phyloP scores from a whole-genome alignment of 2,888 invertebrate genomes.

The Oscheius sp. region DNA sequence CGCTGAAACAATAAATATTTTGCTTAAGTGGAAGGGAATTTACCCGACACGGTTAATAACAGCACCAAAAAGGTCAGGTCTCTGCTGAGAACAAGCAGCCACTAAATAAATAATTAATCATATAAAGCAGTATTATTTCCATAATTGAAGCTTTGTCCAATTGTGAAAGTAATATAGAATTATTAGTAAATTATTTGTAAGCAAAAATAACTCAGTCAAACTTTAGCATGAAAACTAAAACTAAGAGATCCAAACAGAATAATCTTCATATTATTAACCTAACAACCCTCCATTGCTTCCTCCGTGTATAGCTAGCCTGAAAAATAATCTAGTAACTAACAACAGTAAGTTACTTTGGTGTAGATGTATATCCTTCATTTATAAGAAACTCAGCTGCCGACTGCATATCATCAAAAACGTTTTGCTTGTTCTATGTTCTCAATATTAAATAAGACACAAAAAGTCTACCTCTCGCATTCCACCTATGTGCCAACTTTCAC shows the following conservation, averaged over 20 bases:
- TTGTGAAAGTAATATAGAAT: no score
- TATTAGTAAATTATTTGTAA: no score
- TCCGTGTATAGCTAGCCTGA: slow-evolving; percentile 84
- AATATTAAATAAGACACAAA: no score
- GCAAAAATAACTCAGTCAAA: no score
- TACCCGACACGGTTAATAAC: slow-evolving; percentile 93
- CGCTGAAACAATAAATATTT: slow-evolving; percentile 75
- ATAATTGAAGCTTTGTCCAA: no score
- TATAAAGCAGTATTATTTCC: no score
- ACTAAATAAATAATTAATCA: no score
- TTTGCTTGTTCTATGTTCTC: slow-evolving; percentile 92
- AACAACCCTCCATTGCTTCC: slow-evolving; percentile 96
- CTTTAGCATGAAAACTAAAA: no score
- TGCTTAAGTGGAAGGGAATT: no score
- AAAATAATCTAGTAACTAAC: slow-evolving; percentile 16
- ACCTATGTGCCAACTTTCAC: slow-evolving; percentile 91
- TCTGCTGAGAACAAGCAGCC: slow-evolving; percentile 91
- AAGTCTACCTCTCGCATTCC: no score
- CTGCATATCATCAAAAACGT: slow-evolving; percentile 95
- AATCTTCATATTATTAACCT: no score
- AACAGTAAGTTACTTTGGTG: slow-evolving; percentile 74
- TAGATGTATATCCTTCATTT: slow-evolving; percentile 81
- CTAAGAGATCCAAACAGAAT: no score
- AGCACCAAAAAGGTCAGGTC: slow-evolving; percentile 91
- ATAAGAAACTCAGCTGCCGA: slow-evolving; percentile 88